These are phyloP conservation scores for Platichthys flesus DNA, from an alignment of 2,113 vertebrate genomes.

Conservation along the genomic window DNA sequence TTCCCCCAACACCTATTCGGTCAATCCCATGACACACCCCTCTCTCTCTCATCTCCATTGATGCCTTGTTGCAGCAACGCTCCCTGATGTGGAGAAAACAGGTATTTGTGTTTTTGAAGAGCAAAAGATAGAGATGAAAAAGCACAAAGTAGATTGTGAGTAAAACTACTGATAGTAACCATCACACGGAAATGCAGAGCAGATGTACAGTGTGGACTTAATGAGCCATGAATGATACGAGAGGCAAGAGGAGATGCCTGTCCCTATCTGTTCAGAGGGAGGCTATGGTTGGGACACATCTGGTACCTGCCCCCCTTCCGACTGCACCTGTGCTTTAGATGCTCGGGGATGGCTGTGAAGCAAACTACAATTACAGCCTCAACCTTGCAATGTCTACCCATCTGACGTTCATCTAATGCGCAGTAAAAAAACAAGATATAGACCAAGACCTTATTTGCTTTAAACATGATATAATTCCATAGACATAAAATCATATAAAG, in stretches of 20 bases:
- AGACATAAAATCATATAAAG: neutral
- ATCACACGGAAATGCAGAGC: conserved; percentile 45
- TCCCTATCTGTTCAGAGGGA: conserved; percentile 54
- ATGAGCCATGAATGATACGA: conserved; percentile 80
- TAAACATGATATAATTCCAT: neutral
- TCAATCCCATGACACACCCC: neutral
- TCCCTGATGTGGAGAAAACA: conserved; percentile 6
- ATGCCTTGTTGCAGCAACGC: neutral
- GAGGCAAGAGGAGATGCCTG: conserved; percentile 62
- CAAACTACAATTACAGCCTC: conserved; percentile 46
- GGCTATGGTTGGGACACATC: conserved; percentile 68
- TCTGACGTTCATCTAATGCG: conserved; percentile 31
- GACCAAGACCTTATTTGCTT: conserved; percentile 2
- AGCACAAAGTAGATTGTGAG: neutral
- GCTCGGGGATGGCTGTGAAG: conserved; percentile 51
- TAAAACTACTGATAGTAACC: conserved; percentile 26
- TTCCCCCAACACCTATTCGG: neutral
- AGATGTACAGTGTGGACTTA: conserved; percentile 75
- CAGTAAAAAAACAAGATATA: conserved; percentile 3
- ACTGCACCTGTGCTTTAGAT: conserved; percentile 67
- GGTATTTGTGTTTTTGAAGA: neutral
- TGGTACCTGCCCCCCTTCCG: conserved; percentile 60
- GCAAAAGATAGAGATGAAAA: neutral
- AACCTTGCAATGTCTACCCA: conserved; percentile 45
- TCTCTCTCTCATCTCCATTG: neutral